These are phyloP conservation scores for Heliconius eleuchia DNA, from an alignment of 1,140 invertebrate species.

Conservation along the genomic window DNA sequence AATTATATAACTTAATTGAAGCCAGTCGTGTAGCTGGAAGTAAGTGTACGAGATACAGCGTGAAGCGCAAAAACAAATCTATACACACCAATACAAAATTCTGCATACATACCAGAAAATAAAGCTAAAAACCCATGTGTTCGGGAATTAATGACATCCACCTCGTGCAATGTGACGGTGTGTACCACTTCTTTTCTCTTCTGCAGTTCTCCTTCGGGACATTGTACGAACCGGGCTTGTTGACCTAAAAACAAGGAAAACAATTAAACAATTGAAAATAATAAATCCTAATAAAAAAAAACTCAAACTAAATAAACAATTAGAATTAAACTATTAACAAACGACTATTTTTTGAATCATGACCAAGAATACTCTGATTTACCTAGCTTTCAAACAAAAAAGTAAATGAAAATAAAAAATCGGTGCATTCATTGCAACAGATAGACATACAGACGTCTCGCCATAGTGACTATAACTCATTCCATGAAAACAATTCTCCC, in stretches of 20 bases:
- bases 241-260: constrained; percentile 79
- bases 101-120: constrained; percentile 89
- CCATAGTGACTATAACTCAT: too few relatives aligned
- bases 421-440: too few relatives aligned
- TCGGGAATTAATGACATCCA: constrained; percentile 98
- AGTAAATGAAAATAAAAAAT: too few relatives aligned
- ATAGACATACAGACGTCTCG: too few relatives aligned
- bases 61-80: background rate
- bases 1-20: background rate
- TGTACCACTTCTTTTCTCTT: constrained; percentile 99
- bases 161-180: constrained; percentile 98
- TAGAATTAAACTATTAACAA: too few relatives aligned
- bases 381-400: too few relatives aligned
- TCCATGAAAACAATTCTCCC: too few relatives aligned
- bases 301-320: too few relatives aligned
- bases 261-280: background rate
- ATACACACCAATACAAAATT: too few relatives aligned
- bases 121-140: constrained; percentile 98
- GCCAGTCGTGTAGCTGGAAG: background rate
- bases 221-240: constrained; percentile 97
- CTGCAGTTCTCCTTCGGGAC: constrained; percentile 98
- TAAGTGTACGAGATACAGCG: background rate
- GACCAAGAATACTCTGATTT: too few relatives aligned
- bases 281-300: too few relatives aligned
- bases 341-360: too few relatives aligned